Evolutionary conservation across 2,888 invertebrate species (phyloP).

Genomic region (Tortricodes alternella): DNA sequence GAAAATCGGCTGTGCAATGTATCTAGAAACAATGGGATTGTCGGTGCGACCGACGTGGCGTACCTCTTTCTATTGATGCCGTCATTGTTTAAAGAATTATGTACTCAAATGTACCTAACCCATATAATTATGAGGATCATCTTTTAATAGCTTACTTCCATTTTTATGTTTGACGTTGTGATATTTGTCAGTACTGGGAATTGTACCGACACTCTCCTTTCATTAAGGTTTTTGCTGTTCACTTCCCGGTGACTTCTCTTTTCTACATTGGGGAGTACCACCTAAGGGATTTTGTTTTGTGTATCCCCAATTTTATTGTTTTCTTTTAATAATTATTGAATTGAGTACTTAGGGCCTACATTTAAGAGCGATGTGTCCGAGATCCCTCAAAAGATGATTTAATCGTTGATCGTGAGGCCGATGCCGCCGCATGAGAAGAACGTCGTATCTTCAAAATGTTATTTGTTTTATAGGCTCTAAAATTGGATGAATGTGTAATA

Average conservation of each 20-base stretch:
- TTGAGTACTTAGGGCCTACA: conserved; percentile 72
- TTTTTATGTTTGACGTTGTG: conserved; percentile 46
- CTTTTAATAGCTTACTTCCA: conserved; percentile 34
- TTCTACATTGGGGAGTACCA: conserved; percentile 22
- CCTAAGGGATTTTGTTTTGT: conserved; percentile 8
- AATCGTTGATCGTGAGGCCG: conserved; percentile 50
- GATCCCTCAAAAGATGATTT: conserved; percentile 46
- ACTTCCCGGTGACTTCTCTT: neutral
- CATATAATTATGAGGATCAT: conserved; percentile 36
- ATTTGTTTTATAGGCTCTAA: conserved; percentile 73
- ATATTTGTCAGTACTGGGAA: conserved; percentile 48
- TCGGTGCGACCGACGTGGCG: conserved; percentile 11
- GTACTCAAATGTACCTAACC: conserved; percentile 21
- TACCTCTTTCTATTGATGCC: conserved; percentile 27
- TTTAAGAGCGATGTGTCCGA: conserved; percentile 49
- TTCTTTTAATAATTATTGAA: conserved; percentile 13
- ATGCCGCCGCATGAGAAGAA: conserved; percentile 46
- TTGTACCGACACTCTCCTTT: neutral
- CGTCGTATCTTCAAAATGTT: conserved; percentile 61
- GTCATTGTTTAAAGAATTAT: conserved; percentile 18
- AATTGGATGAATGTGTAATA: conserved; percentile 78
- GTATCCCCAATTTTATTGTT: neutral
- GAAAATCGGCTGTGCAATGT: conserved; percentile 54
- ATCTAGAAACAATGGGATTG: conserved; percentile 32
- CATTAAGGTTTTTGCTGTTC: neutral